phyloP scores from a whole-genome alignment of 2,888 invertebrate species.

The Pegoplata infirma region DNA sequence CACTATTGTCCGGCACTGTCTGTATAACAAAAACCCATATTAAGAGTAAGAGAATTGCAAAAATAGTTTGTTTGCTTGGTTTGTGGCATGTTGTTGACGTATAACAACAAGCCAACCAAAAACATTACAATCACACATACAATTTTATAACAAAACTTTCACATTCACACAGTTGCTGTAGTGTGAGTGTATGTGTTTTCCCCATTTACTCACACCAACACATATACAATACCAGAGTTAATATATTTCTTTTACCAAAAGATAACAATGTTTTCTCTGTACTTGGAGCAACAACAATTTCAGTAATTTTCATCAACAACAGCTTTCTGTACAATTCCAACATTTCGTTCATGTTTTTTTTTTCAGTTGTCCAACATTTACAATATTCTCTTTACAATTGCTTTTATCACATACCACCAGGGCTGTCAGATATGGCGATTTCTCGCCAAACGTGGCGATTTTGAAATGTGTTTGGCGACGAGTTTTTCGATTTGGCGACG shows the following conservation, averaged over 20 bases:
- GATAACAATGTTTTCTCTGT: constrained; percentile 55
- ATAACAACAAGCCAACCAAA: constrained; percentile 59
- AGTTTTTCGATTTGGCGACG: no score
- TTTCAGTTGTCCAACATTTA: constrained; percentile 34
- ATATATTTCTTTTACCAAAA: constrained; percentile 52
- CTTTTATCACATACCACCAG: constrained; percentile 60
- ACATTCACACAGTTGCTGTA: constrained; percentile 17
- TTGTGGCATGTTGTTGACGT: constrained; percentile 64
- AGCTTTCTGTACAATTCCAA: constrained; percentile 27
- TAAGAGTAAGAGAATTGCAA: constrained; percentile 54
- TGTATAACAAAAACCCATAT: constrained; percentile 35
- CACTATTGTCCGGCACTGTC: no score
- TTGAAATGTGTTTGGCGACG: no score
- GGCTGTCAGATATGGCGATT: no score
- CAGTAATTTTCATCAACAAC: constrained; percentile 53
- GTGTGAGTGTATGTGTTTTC: background rate
- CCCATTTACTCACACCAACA: background rate
- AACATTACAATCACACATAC: constrained; percentile 24
- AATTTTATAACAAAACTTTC: constrained; percentile 39
- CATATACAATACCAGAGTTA: constrained; percentile 8
- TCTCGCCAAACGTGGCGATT: no score
- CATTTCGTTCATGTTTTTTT: constrained; percentile 19
- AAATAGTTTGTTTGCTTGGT: constrained; percentile 63
- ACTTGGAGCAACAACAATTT: constrained; percentile 29
- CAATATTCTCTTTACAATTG: constrained; percentile 58